These are phyloP conservation scores for Garra rufa DNA, from an alignment of 2,113 vertebrate genomes.

Conservation along the genomic window DNA sequence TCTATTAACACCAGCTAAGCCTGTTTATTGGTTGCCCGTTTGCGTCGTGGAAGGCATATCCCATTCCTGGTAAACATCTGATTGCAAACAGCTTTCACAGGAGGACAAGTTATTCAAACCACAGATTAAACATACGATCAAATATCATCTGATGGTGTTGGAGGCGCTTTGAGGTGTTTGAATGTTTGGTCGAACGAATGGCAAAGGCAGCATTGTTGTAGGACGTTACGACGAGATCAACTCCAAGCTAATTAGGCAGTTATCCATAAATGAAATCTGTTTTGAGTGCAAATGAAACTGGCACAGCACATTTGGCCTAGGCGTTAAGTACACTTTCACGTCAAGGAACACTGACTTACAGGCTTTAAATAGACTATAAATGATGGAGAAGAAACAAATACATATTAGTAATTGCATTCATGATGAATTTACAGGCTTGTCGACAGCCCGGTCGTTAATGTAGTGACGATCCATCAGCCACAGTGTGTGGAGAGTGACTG, in stretches of 20 bases:
- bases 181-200: neutral
- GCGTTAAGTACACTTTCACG: constrained; percentile 62
- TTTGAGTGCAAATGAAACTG: constrained; percentile 51
- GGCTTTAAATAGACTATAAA: constrained; percentile 63
- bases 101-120: neutral
- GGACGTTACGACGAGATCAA: neutral
- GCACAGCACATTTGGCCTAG: constrained; percentile 16
- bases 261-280: constrained; percentile 51
- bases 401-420: constrained; percentile 66
- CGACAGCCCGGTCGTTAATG: constrained; percentile 69
- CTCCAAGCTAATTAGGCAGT: constrained; percentile 56
- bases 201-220: neutral
- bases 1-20: neutral
- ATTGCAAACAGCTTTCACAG: constrained; percentile 5
- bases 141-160: neutral
- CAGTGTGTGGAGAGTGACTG: constrained; percentile 64
- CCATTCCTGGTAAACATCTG: neutral
- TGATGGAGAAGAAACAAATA: constrained; percentile 69
- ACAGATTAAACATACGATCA: neutral
- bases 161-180: neutral
- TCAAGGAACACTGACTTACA: constrained; percentile 57
- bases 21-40: neutral
- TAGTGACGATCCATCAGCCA: constrained; percentile 71
- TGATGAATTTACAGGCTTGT: constrained; percentile 71
- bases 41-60: neutral